Conservation (phyloP, 2,797 vertebrate genomes). For the Epinephelus malabaricus region DNA sequence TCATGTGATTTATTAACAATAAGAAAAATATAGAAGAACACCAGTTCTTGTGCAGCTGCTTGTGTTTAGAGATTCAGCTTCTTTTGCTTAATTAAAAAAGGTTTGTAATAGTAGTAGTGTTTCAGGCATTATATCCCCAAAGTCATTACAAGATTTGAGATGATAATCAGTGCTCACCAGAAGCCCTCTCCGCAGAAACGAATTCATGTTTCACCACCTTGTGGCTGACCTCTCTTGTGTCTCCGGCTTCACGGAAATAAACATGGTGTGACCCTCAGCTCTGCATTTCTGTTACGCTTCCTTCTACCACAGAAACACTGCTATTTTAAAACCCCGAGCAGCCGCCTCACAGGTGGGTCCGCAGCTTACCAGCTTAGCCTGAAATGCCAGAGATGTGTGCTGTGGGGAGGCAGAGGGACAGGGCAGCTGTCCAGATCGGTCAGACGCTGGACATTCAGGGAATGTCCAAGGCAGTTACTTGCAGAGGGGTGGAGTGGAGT, state of each 20-base stretch:
- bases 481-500: slow-evolving; percentile 62
- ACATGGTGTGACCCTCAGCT: slow-evolving; percentile 37
- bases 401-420: slow-evolving; percentile 58
- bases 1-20: no score
- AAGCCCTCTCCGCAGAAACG: not conserved
- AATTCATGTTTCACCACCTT: slow-evolving; percentile 3
- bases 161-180: not conserved
- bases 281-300: slow-evolving; percentile 26
- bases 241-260: slow-evolving; percentile 28
- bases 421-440: slow-evolving; percentile 86
- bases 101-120: no score
- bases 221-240: slow-evolving; percentile 46
- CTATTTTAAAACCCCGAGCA: slow-evolving; percentile 79
- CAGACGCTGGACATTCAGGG: slow-evolving; percentile 74
- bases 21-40: no score
- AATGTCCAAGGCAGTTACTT: slow-evolving; percentile 79
- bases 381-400: slow-evolving; percentile 76
- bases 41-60: no score
- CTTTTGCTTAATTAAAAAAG: no score
- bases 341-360: slow-evolving; percentile 75
- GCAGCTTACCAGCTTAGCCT: slow-evolving; percentile 71
- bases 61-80: no score
- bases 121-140: no score
- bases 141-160: no score
- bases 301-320: slow-evolving; percentile 50